Percentiles rank a stretch among this genome's conserved stretches.
phyloP scores from a whole-genome alignment of 2,797 vertebrate species.

The Parauchenoglanis punctatus region DNA sequence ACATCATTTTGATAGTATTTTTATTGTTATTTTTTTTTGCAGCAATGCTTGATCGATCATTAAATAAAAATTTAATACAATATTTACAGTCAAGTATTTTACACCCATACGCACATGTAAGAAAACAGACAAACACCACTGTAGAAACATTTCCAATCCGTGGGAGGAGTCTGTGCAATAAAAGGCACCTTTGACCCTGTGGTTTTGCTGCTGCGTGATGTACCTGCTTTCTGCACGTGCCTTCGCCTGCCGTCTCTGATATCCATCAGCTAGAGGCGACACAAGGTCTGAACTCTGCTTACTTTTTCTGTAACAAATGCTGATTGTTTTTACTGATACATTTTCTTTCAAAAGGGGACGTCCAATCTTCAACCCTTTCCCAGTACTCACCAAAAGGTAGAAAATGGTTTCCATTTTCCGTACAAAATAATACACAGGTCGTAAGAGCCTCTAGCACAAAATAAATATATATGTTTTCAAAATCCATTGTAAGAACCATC shows the following conservation, averaged over 20 bases:
- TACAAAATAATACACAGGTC: background rate
- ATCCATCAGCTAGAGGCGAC: background rate
- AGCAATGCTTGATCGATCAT: constrained; percentile 63
- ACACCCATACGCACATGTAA: constrained; percentile 74
- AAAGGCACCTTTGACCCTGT: constrained; percentile 78
- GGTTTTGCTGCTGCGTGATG: constrained; percentile 58
- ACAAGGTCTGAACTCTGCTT: constrained; percentile 21
- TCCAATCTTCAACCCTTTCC: background rate
- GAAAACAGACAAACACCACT: constrained; percentile 55
- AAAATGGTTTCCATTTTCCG: background rate
- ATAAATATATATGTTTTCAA: background rate
- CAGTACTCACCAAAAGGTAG: background rate
- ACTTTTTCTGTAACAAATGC: constrained; percentile 17
- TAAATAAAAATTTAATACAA: constrained; percentile 78
- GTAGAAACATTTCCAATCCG: constrained; percentile 75
- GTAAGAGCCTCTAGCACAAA: background rate
- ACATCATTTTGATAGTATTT: constrained; percentile 12
- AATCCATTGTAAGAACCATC: background rate
- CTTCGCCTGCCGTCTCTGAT: constrained; percentile 34
- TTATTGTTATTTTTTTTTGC: constrained; percentile 50
- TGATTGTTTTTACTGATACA: background rate
- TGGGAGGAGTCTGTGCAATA: constrained; percentile 72
- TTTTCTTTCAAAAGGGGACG: background rate
- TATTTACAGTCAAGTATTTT: constrained; percentile 75
- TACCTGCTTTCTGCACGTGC: constrained; percentile 48